Evolutionary conservation across 2,113 vertebrate genomes (phyloP).

Genomic region (Oxyruncus cristatus): DNA sequence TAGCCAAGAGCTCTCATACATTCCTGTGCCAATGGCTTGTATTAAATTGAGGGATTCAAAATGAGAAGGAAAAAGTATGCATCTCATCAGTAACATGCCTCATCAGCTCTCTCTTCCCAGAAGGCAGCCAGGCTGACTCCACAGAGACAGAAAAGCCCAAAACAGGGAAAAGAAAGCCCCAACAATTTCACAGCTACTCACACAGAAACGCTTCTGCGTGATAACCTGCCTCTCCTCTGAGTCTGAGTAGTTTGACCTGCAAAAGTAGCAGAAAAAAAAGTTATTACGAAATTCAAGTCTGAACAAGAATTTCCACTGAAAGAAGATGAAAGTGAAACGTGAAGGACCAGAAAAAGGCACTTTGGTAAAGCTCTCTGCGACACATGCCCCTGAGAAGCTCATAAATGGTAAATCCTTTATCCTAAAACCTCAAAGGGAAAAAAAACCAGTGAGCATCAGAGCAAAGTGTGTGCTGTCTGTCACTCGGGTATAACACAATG

Average conservation of each 20-base stretch:
- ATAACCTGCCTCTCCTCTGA: neutral
- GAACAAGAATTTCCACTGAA: neutral
- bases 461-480: neutral
- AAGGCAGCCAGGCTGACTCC: constrained; percentile 56
- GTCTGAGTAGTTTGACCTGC: neutral
- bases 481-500: neutral
- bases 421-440: neutral
- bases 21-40: neutral
- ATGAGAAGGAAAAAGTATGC: neutral
- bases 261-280: neutral
- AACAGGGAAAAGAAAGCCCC: constrained; percentile 13
- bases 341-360: neutral
- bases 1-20: neutral
- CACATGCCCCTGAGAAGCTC: neutral
- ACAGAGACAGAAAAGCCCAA: neutral
- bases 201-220: neutral
- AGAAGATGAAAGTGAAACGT: neutral
- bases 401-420: neutral
- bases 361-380: neutral
- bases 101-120: constrained; percentile 45
- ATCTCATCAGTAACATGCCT: constrained; percentile 38
- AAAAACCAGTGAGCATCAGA: neutral
- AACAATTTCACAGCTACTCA: constrained; percentile 44
- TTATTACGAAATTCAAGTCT: neutral
- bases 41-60: constrained; percentile 38